Percentiles rank a stretch among this genome's conserved stretches.
These are phyloP conservation scores for Siniperca knerii DNA, from an alignment of 2,113 vertebrate genomes.

Conservation along the genomic window DNA sequence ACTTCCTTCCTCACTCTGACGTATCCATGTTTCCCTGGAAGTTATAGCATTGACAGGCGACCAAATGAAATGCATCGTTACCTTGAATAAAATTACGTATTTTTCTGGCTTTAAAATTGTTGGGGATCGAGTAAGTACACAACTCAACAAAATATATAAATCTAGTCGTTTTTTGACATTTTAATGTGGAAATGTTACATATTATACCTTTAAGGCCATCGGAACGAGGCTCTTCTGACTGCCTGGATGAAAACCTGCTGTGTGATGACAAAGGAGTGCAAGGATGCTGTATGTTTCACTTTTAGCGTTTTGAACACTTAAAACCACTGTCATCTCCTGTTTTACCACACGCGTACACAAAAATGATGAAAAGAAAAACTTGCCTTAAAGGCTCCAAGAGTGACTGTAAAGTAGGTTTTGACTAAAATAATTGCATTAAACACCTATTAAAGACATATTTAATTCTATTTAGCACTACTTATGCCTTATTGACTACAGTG, in stretches of 20 bases:
- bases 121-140: too few species aligned
- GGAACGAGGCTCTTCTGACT: slow-evolving; percentile 46
- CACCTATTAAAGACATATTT: slow-evolving; percentile 27
- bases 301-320: slow-evolving; percentile 14
- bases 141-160: too few species aligned
- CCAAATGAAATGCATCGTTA: too few species aligned
- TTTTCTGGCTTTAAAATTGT: too few species aligned
- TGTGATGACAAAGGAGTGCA: slow-evolving; percentile 51
- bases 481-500: slow-evolving; percentile 25
- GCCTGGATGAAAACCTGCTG: slow-evolving; percentile 33
- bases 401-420: neutral
- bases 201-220: slow-evolving; percentile 27
- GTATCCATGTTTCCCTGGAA: too few species aligned
- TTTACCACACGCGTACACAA: neutral
- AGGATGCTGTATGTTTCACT: slow-evolving; percentile 22
- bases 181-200: too few species aligned
- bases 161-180: too few species aligned
- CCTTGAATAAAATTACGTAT: too few species aligned
- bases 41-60: too few species aligned
- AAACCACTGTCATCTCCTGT: slow-evolving; percentile 3
- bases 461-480: slow-evolving; percentile 28
- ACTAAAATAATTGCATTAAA: slow-evolving; percentile 14
- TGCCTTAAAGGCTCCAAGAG: neutral
- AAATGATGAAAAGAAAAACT: neutral
- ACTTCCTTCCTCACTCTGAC: too few species aligned